phyloP scores from a whole-genome alignment of 2,888 invertebrate species.

The Limnephilus lunatus region DNA sequence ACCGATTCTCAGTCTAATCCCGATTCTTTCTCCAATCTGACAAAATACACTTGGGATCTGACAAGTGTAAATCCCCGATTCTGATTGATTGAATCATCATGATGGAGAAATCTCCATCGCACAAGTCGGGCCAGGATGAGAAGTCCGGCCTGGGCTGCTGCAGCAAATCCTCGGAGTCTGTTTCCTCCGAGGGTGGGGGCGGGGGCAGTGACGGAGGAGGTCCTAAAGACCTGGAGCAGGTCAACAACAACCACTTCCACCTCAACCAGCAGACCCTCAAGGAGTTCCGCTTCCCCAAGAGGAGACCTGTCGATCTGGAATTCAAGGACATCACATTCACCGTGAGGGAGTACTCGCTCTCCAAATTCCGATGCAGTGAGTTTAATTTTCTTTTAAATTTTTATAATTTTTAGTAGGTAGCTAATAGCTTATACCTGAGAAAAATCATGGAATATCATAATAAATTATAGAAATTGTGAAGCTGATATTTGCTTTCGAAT shows the following conservation, averaged over 20 bases:
- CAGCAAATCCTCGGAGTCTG: conserved; percentile 60
- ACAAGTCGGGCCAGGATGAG: conserved; percentile 52
- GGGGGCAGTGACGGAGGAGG: conserved; percentile 19
- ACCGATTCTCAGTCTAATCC: too few species aligned
- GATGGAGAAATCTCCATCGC: conserved; percentile 32
- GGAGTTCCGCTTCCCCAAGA: conserved; percentile 67
- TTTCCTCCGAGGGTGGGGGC: conserved; percentile 56
- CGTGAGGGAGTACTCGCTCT: conserved; percentile 78
- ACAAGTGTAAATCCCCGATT: too few species aligned
- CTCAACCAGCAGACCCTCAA: conserved; percentile 61
- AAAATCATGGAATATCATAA: too few species aligned
- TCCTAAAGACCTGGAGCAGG: conserved; percentile 41
- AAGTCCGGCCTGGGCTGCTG: conserved; percentile 63
- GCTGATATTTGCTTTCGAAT: too few species aligned
- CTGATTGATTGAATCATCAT: not conserved
- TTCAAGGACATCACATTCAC: conserved; percentile 83
- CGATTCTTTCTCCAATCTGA: not conserved
- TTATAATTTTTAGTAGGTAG: not conserved
- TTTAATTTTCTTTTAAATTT: conserved; percentile 63
- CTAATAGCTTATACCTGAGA: too few species aligned
- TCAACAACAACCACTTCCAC: conserved; percentile 63
- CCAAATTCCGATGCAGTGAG: conserved; percentile 80
- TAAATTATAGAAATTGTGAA: too few species aligned
- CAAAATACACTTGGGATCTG: not conserved
- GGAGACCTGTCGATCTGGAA: conserved; percentile 82